Percentiles rank a stretch among this genome's conserved stretches.
These are phyloP conservation scores for Cervus canadensis DNA, from an alignment of 2,113 vertebrate genomes.

Conservation along the genomic window DNA sequence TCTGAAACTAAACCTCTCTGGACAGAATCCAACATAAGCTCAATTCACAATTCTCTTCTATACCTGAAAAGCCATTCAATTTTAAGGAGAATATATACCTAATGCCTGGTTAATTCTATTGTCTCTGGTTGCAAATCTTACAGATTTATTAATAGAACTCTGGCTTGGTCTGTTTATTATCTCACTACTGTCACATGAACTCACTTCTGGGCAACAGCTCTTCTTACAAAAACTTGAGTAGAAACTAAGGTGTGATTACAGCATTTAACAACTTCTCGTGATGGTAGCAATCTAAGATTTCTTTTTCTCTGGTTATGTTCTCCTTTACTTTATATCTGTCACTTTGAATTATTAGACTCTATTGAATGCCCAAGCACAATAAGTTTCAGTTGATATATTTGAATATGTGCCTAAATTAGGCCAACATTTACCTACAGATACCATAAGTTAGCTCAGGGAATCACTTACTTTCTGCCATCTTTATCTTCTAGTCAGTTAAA, in stretches of 20 bases:
- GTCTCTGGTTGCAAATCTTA: background rate
- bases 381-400: background rate
- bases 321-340: background rate
- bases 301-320: background rate
- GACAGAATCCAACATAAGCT: background rate
- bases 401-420: background rate
- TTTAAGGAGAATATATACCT: background rate
- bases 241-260: background rate
- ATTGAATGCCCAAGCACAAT: slow-evolving; percentile 4
- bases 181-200: background rate
- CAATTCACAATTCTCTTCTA: background rate
- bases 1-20: background rate
- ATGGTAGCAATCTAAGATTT: background rate
- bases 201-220: background rate
- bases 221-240: background rate
- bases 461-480: slow-evolving; percentile 12
- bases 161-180: background rate
- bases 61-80: background rate
- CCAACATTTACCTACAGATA: background rate
- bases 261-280: background rate
- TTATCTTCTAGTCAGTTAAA: background rate
- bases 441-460: background rate
- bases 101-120: background rate
- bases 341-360: slow-evolving; percentile 22
- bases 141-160: background rate